Evolutionary conservation across 2,113 vertebrate species (phyloP), one percentile per base, ranked within the genome.

Genomic region (Nothobranchius furzeri): DNA sequence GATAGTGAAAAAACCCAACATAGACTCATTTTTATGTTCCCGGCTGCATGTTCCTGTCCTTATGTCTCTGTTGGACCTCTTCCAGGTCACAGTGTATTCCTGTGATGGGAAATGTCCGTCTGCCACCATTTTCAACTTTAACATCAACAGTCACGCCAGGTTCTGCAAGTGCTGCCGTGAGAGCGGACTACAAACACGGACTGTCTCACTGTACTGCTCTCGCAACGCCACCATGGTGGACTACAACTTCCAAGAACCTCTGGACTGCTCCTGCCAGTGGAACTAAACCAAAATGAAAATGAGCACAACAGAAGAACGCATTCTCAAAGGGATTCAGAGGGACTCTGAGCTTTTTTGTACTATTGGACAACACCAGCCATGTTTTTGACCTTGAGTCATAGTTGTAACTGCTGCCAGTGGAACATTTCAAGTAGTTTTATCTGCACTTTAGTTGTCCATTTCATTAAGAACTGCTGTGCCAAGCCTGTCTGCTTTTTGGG

Each of bases 131-230:
- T 99, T 98, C 86, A 99, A 99, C 88, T 94, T 98, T 79, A 99
- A 99, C 84, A 95, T 99, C 70, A 96, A 99, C 79, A 97, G 93
- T 76, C 97, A 99, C 30, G 94, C 98, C 66, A 93, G 95, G 60
- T 99, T 99, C 90, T 99, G 97, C 83, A 99, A 99, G 83, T 99
- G 98, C 59, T 99, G 98, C 66, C 93, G 96, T 1, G 97, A 99
- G 88, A 95, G 85, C 30, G 94, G 94, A 80, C 94, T 98, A 0
- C 94, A 95, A 54, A 95, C 93, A 40, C 89, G 95, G 58, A 94
- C 95, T 0, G 93, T 99, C 80, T 93, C 94, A 4, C 93, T 99
- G 10, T 96, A 92, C 83, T 99, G 98, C 89, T 93, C 95, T 9
- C 95, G 95, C 87, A 99, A 99, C 1, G 91, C 94, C 87, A 97